Conservation (phyloP, 2,888 invertebrate genomes). For the Caenorhabditis sp. region DNA sequence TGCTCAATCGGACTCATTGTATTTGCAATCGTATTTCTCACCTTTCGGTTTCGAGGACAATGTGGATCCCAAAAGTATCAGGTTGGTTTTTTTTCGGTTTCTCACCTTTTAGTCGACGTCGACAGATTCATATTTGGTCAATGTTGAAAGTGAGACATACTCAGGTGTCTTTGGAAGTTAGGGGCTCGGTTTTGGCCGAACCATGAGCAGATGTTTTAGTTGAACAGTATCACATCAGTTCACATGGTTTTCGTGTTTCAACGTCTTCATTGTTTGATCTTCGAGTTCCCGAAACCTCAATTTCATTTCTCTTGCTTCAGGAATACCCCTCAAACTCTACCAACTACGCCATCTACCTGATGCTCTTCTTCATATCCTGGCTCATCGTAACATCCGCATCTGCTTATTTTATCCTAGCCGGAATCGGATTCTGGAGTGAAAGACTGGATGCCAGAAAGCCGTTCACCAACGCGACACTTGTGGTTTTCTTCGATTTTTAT, state of each 20-base stretch:
- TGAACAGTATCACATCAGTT: too few relatives aligned
- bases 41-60: conserved; percentile 65
- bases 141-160: too few relatives aligned
- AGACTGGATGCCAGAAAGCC: conserved; percentile 46
- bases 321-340: conserved; percentile 68
- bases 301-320: conserved; percentile 16
- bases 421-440: conserved; percentile 62
- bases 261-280: too few relatives aligned
- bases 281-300: too few relatives aligned
- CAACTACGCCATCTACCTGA: conserved; percentile 63
- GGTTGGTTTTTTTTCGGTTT: too few relatives aligned
- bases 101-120: too few relatives aligned
- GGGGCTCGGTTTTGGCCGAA: too few relatives aligned
- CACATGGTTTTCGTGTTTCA: too few relatives aligned
- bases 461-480: conserved; percentile 33
- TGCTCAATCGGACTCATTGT: conserved; percentile 53
- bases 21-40: conserved; percentile 64
- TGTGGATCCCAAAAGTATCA: conserved; percentile 73
- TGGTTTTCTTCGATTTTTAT: conserved; percentile 20
- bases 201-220: too few relatives aligned
- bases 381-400: conserved; percentile 56
- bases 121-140: too few relatives aligned
- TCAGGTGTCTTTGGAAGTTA: too few relatives aligned
- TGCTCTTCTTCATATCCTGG: conserved; percentile 68
- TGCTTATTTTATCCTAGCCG: conserved; percentile 55